Conservation (phyloP, 1,140 invertebrate species). For the Sitobion miscanthi region DNA sequence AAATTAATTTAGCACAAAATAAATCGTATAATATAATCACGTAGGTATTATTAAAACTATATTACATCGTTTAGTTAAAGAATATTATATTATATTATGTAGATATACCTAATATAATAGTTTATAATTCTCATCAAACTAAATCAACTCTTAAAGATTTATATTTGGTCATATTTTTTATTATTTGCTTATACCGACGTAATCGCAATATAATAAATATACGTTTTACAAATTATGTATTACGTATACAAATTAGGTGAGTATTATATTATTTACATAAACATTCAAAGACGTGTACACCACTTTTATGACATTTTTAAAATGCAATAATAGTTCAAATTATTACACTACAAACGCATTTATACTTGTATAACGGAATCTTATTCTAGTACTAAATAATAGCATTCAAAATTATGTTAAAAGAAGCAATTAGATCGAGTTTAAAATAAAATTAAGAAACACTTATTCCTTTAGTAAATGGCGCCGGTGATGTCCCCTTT, state of each 20-base stretch:
- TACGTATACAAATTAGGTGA: not conserved
- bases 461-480: not conserved
- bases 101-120: not conserved
- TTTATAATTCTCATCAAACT: not conserved
- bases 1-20: not conserved
- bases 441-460: conserved; percentile 22
- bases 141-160: not conserved
- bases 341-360: not conserved
- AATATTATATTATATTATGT: not conserved
- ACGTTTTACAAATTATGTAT: not conserved
- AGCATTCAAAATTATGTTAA: not conserved
- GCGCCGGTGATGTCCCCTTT: conserved; percentile 9
- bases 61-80: not conserved
- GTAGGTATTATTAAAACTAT: not conserved
- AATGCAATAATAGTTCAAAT: not conserved
- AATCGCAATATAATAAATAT: not conserved
- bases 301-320: not conserved
- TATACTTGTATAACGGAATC: not conserved
- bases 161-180: not conserved
- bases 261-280: not conserved
- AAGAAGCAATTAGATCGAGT: not conserved
- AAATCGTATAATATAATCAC: not conserved
- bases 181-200: not conserved
- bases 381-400: not conserved
- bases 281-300: not conserved